Conservation (phyloP, 2,888 invertebrate species). For the Diploptera punctata region DNA sequence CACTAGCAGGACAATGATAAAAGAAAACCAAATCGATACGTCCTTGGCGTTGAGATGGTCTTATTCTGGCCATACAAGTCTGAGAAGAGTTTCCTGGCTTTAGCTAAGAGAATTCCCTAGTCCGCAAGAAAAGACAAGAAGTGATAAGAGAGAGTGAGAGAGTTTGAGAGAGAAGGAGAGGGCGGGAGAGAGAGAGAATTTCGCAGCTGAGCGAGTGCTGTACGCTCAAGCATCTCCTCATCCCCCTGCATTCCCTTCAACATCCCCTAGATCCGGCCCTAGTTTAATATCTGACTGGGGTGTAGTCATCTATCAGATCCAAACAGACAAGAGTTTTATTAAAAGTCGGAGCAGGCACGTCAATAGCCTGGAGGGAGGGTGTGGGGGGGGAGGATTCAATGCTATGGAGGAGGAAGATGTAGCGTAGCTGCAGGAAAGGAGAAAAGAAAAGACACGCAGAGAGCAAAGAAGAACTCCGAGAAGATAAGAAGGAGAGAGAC, state of each 20-base stretch:
- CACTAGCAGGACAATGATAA: background rate
- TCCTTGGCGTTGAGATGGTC: constrained; percentile 10
- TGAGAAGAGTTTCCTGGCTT: background rate
- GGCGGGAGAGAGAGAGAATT: constrained; percentile 26
- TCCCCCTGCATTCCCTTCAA: constrained; percentile 15
- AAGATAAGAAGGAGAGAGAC: constrained; percentile 35
- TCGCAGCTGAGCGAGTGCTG: constrained; percentile 23
- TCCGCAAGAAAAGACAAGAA: constrained; percentile 22
- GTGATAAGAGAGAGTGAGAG: constrained; percentile 16
- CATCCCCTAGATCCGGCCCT: constrained; percentile 40
- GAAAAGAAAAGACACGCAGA: constrained; percentile 11
- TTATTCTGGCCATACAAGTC: constrained; percentile 1
- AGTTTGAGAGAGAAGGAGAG: constrained; percentile 5
- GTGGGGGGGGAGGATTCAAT: constrained; percentile 26
- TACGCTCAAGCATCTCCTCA: constrained; percentile 36
- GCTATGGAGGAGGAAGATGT: constrained; percentile 18
- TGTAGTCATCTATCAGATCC: constrained; percentile 63
- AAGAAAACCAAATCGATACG: constrained; percentile 16
- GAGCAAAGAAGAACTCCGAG: constrained; percentile 25
- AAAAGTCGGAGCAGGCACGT: constrained; percentile 59
- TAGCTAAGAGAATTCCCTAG: constrained; percentile 16
- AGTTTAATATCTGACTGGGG: constrained; percentile 61
- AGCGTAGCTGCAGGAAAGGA: constrained; percentile 2
- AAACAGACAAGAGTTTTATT: constrained; percentile 64
- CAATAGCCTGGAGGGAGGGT: constrained; percentile 50